These are phyloP conservation scores for Sylvilagus bachmani DNA, from an alignment of 2,113 vertebrate species.

Conservation along the genomic window DNA sequence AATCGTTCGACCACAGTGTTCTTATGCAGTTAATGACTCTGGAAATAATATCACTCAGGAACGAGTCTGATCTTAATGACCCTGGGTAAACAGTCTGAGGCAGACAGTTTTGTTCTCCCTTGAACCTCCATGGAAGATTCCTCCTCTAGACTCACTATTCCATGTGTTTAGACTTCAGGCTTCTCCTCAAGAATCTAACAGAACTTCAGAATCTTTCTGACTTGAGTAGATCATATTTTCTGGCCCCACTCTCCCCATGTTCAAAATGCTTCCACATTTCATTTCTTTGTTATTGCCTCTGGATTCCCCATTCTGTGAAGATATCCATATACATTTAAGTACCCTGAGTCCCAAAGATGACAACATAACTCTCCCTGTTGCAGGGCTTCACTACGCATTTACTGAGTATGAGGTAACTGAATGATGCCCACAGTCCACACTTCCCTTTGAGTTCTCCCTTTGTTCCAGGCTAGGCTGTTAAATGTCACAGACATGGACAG, in stretches of 20 bases:
- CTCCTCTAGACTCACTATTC: not conserved
- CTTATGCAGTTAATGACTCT: not conserved
- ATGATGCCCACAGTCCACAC: not conserved
- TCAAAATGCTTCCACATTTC: not conserved
- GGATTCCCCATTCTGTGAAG: not conserved
- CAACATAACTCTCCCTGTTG: not conserved
- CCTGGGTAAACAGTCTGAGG: not conserved
- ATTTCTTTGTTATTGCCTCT: not conserved
- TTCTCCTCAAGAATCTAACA: not conserved
- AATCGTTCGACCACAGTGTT: not conserved
- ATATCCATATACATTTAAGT: not conserved
- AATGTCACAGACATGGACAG: rapidly evolving
- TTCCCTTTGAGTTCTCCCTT: not conserved
- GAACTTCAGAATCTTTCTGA: not conserved
- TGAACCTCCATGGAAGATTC: rapidly evolving
- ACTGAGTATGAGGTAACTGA: not conserved
- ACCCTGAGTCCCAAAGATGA: not conserved
- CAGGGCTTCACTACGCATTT: not conserved
- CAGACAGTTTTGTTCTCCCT: rapidly evolving
- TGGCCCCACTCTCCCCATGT: rapidly evolving
- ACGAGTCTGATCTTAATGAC: not conserved
- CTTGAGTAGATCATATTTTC: not conserved
- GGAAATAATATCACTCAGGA: not conserved
- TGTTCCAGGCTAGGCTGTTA: not conserved
- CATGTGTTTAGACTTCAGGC: not conserved